phyloP scores from a whole-genome alignment of 2,113 vertebrate species.

The Periophthalmus modestus region DNA sequence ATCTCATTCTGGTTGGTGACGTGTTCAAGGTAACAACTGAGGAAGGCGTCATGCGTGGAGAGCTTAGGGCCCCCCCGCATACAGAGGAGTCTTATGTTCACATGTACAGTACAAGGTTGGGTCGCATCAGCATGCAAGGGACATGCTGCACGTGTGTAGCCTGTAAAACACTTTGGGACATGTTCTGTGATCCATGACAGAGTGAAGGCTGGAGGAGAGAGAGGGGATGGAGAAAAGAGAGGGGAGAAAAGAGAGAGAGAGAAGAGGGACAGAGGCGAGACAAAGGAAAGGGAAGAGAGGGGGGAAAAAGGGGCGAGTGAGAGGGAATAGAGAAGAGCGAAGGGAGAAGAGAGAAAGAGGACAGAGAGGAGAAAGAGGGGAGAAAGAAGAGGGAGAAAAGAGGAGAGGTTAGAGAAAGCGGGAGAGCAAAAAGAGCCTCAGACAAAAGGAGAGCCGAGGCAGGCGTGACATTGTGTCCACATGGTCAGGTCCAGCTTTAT shows the following conservation, averaged over 20 bases:
- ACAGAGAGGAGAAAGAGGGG: background rate
- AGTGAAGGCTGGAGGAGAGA: conserved; percentile 47
- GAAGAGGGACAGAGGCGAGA: too few species aligned
- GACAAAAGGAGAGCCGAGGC: conserved; percentile 38
- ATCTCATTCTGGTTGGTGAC: conserved; percentile 11
- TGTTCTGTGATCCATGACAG: conserved; percentile 70
- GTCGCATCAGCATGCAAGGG: conserved; percentile 57
- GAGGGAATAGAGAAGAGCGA: too few species aligned
- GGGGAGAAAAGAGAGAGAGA: background rate
- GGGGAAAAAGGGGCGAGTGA: background rate
- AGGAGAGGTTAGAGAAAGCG: background rate
- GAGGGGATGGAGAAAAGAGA: background rate
- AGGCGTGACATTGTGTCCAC: background rate
- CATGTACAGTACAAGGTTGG: conserved; percentile 41
- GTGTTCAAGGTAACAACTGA: conserved; percentile 33
- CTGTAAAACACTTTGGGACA: conserved; percentile 66
- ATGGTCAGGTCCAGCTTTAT: conserved; percentile 10
- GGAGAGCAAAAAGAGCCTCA: conserved; percentile 24
- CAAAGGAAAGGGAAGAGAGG: conserved; percentile 2
- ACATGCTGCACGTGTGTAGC: conserved; percentile 62
- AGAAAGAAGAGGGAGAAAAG: too few species aligned
- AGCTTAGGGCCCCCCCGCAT: conserved; percentile 13
- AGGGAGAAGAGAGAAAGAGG: background rate
- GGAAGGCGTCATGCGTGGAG: conserved; percentile 9
- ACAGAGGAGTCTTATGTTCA: conserved; percentile 15